Evolutionary conservation across 2,888 invertebrate genomes (phyloP).

Genomic region (Thymelicus lineola): DNA sequence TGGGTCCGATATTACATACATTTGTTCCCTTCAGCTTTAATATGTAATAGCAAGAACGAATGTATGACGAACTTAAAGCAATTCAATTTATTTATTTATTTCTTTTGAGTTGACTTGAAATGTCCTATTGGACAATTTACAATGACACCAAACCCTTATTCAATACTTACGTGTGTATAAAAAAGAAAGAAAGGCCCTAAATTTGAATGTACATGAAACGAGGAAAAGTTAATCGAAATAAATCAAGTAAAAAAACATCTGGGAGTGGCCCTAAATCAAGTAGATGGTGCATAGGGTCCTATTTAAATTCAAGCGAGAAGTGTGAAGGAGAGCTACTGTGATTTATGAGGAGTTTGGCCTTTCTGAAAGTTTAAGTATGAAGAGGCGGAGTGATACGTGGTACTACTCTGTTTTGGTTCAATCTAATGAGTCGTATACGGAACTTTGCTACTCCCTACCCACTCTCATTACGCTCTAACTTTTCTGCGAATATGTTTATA

Average conservation of each 20-base stretch:
- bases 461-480: constrained; percentile 34
- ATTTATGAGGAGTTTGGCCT: constrained; percentile 72
- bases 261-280: constrained; percentile 70
- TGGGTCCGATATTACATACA: no score
- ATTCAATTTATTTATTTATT: no score
- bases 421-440: constrained; percentile 42
- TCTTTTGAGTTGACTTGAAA: no score
- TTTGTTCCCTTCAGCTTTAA: no score
- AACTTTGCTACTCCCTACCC: constrained; percentile 25
- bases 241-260: constrained; percentile 56
- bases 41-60: no score
- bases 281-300: constrained; percentile 70
- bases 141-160: background rate
- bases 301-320: constrained; percentile 78
- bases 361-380: constrained; percentile 80
- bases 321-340: constrained; percentile 73
- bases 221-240: constrained; percentile 33
- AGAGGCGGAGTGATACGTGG: constrained; percentile 50
- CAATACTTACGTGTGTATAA: background rate
- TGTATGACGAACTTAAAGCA: no score
- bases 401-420: constrained; percentile 22
- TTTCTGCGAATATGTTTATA: constrained; percentile 36
- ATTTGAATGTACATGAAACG: constrained; percentile 11
- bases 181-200: background rate
- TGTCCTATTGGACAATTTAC: no score